phyloP scores from a whole-genome alignment of 92 coral and sea anemone species.

The Umimayanthus kanabou region DNA sequence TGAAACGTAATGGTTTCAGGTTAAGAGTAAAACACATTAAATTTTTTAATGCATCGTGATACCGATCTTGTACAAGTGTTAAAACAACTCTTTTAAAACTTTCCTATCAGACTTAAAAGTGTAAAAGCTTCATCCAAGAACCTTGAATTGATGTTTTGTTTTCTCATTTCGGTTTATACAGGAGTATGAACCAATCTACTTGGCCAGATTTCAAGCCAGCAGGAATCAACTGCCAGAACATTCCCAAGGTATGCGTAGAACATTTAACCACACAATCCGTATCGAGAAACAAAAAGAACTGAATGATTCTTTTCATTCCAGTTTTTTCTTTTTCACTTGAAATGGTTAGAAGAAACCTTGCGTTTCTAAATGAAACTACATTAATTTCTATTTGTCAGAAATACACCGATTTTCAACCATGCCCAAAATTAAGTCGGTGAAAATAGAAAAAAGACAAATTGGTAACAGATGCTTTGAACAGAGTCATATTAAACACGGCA shows the following conservation, averaged over 20 bases:
- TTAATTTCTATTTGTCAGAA: too few species aligned
- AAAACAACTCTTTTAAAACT: too few species aligned
- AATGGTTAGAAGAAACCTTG: neutral
- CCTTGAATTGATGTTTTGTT: neutral
- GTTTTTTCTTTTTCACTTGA: too few species aligned
- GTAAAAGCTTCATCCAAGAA: neutral
- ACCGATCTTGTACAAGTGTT: too few species aligned
- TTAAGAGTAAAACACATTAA: too few species aligned
- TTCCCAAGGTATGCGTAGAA: neutral
- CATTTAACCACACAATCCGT: neutral
- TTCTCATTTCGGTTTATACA: neutral
- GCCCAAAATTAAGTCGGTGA: too few species aligned
- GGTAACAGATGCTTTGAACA: too few species aligned
- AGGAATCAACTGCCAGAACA: conserved; percentile 7
- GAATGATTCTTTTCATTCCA: neutral
- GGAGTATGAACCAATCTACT: conserved; percentile 99
- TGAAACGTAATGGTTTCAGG: too few species aligned
- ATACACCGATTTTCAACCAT: too few species aligned
- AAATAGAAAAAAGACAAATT: too few species aligned
- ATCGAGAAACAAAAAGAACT: neutral
- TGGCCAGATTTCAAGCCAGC: conserved; percentile 91
- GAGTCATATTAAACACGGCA: too few species aligned
- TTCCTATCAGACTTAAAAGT: too few species aligned
- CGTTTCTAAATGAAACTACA: neutral
- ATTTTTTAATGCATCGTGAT: neutral